Evolutionary conservation across 2,888 invertebrate genomes (phyloP).

Genomic region (Dusona sp.): DNA sequence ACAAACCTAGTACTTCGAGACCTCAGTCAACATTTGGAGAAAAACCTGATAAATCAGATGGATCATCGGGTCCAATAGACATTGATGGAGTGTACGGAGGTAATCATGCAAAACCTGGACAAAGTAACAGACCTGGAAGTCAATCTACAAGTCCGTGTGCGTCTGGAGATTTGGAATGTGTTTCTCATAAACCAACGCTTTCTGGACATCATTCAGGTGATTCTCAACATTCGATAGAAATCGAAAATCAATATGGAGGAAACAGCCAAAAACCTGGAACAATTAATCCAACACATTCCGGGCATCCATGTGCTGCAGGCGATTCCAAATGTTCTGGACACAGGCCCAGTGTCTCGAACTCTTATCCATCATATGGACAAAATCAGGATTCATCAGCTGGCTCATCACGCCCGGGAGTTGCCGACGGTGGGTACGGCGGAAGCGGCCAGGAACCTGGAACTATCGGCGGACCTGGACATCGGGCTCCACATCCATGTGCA

Average conservation of each 20-base stretch:
- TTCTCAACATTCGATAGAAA: neutral
- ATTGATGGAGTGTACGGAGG: slow-evolving; percentile 12
- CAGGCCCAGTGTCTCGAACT: slow-evolving; percentile 34
- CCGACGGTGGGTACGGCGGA: slow-evolving; percentile 4
- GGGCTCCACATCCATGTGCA: slow-evolving; percentile 14
- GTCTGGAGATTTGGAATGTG: slow-evolving; percentile 14
- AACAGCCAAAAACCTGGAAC: slow-evolving; percentile 7
- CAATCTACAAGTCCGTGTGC: neutral
- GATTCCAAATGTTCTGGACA: neutral
- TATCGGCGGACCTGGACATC: neutral
- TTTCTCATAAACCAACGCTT: neutral
- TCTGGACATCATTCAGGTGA: neutral
- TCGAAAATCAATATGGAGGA: slow-evolving; percentile 8
- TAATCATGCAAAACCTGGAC: neutral
- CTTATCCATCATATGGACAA: neutral
- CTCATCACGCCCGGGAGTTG: neutral
- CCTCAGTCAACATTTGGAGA: slow-evolving; percentile 6
- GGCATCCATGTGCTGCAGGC: slow-evolving; percentile 18
- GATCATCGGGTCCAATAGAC: slow-evolving; percentile 9
- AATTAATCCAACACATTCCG: neutral
- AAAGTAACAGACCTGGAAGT: neutral
- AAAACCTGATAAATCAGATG: slow-evolving; percentile 34
- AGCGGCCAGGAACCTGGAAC: neutral
- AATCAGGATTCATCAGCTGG: neutral
- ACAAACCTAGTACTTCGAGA: slow-evolving; percentile 33